Percentiles rank a stretch among this genome's conserved stretches.
Conservation (phyloP, 1,140 invertebrate genomes). For the Ostrea denselamellosa region DNA sequence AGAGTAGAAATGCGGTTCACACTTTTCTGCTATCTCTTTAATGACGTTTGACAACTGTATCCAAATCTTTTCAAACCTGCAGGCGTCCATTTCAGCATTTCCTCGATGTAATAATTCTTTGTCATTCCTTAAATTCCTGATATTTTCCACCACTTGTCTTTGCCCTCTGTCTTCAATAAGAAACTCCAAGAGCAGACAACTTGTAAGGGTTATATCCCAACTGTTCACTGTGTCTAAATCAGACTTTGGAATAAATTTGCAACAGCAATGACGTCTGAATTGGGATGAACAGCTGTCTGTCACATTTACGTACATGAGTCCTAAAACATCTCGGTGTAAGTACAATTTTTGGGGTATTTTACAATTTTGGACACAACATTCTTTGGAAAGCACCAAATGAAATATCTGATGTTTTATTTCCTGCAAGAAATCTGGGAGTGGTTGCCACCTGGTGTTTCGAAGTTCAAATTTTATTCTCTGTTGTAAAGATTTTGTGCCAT, state of each 20-base stretch:
- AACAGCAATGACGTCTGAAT: neutral
- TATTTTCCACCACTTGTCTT: neutral
- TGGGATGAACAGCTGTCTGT: neutral
- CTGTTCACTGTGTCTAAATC: neutral
- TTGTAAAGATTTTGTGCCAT: neutral
- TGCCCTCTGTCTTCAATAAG: neutral
- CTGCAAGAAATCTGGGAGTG: neutral
- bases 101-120: neutral
- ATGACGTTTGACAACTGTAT: neutral
- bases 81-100: neutral
- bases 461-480: neutral
- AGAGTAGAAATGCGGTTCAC: neutral
- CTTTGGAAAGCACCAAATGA: neutral
- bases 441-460: neutral
- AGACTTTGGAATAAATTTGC: neutral
- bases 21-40: neutral
- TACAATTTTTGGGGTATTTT: neutral
- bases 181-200: neutral
- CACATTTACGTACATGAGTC: neutral
- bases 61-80: neutral
- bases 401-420: neutral
- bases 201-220: neutral
- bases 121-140: neutral
- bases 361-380: neutral
- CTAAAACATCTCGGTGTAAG: neutral